Conservation (phyloP, 2,888 invertebrate species). For the Neuroscelio doddi region DNA sequence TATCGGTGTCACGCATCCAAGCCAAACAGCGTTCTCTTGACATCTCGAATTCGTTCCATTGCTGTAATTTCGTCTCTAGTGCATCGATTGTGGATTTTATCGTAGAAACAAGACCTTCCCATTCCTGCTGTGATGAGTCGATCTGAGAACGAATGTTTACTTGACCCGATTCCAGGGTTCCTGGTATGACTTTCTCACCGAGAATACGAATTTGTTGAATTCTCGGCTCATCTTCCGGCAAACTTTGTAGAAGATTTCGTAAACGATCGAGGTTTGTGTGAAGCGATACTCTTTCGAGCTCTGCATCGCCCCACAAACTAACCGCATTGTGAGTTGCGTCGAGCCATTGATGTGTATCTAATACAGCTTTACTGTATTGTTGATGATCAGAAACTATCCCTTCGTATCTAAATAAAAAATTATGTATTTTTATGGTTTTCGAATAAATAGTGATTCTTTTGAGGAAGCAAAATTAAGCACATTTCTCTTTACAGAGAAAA, state of each 20-base stretch:
- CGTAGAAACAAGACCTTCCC: conserved; percentile 86
- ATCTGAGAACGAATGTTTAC: conserved; percentile 89
- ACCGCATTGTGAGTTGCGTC: conserved; percentile 88
- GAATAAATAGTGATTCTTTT: too few species aligned
- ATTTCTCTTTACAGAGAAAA: too few species aligned
- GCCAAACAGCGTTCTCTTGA: conserved; percentile 87
- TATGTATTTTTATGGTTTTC: conserved; percentile 5
- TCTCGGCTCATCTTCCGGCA: conserved; percentile 90
- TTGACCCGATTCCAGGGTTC: conserved; percentile 88
- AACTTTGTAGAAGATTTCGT: conserved; percentile 81
- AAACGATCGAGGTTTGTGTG: conserved; percentile 90
- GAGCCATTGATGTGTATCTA: conserved; percentile 90
- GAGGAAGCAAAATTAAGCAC: not conserved
- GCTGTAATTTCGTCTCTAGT: conserved; percentile 87
- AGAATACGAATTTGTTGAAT: conserved; percentile 85
- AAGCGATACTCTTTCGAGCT: conserved; percentile 86
- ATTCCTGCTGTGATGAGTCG: conserved; percentile 90
- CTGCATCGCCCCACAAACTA: conserved; percentile 86
- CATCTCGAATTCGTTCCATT: conserved; percentile 93
- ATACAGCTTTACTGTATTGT: conserved; percentile 88
- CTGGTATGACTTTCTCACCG: conserved; percentile 93
- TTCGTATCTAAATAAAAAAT: conserved; percentile 79
- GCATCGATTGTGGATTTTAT: conserved; percentile 85
- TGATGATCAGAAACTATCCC: conserved; percentile 91
- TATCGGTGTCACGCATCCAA: conserved; percentile 93